Evolutionary conservation across 2,113 vertebrate species (phyloP).

Genomic region (Chamaetylas fuelleborni): DNA sequence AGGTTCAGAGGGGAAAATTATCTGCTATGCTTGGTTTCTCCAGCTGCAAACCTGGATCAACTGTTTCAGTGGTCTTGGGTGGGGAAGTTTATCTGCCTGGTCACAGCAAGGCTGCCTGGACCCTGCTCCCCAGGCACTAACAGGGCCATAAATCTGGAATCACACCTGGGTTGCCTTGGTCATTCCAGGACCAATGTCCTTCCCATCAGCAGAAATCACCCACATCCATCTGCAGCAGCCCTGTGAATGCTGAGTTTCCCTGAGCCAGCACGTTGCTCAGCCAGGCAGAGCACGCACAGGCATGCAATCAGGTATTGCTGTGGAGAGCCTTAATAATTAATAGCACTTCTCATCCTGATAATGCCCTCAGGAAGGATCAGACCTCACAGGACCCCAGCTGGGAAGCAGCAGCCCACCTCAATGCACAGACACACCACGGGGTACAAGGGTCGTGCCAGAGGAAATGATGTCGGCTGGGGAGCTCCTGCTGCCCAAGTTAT

Average conservation of each 20-base stretch:
- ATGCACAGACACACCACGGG: background rate
- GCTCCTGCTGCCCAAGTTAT: background rate
- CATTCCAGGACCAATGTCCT: background rate
- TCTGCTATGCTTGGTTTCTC: background rate
- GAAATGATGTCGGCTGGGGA: background rate
- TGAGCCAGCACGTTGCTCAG: conserved; percentile 16
- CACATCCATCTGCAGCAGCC: background rate
- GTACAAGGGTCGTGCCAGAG: background rate
- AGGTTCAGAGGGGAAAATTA: background rate
- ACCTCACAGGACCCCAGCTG: background rate
- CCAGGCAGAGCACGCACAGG: background rate
- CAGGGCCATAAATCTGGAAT: background rate
- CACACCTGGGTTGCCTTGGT: background rate
- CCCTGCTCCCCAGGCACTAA: background rate
- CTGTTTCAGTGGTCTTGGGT: background rate
- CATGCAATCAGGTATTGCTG: background rate
- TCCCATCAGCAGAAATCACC: background rate
- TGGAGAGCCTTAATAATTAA: conserved; percentile 52
- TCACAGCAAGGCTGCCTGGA: background rate
- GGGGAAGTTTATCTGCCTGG: background rate
- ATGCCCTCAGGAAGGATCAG: conserved; percentile 15
- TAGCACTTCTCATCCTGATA: background rate
- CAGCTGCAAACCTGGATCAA: background rate
- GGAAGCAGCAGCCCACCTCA: background rate
- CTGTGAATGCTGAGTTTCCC: background rate